These are phyloP conservation scores for rat (Rattus norvegicus) DNA, from an alignment of 2,113 vertebrate genomes.

Conservation along the genomic window GRCr8 NC_086023.1:99648501-99649000, in stretches of 20 bases:
- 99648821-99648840: neutral
- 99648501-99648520: neutral
- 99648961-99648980: neutral
- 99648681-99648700: neutral
- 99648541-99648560: neutral
- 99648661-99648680: neutral
- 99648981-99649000: neutral
- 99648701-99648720: neutral
- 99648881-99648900: neutral
- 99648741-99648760: neutral
- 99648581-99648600: neutral
- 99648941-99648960: no score
- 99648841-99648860: constrained; percentile 2
- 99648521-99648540: neutral
- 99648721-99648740: neutral
- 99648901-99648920: neutral
- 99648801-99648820: constrained; percentile 1
- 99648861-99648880: neutral
- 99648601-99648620: neutral
- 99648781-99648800: neutral
- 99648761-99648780: neutral
- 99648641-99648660: neutral
- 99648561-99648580: neutral
- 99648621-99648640: neutral
- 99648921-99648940: neutral